phyloP scores from a whole-genome alignment of 1,140 invertebrate genomes.

The Pogonomyrmex barbatus region DNA sequence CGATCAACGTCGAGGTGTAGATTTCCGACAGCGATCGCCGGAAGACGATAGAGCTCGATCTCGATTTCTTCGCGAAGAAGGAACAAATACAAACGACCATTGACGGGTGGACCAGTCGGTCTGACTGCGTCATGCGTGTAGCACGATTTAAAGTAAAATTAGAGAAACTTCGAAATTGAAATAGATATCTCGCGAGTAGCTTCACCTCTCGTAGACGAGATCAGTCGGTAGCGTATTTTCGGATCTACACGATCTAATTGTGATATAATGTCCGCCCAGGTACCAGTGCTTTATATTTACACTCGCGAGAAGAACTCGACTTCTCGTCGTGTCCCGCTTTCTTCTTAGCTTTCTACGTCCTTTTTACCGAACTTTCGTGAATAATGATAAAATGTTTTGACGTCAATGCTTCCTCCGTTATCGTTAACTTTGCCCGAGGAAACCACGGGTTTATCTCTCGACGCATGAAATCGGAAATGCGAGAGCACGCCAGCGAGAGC shows the following conservation, averaged over 20 bases:
- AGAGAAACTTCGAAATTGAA: neutral
- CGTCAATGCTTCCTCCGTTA: constrained; percentile 22
- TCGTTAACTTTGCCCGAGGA: neutral
- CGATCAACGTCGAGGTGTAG: neutral
- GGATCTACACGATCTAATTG: constrained; percentile 15
- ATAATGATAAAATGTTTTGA: constrained; percentile 1
- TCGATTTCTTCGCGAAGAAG: neutral
- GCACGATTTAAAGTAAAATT: no score
- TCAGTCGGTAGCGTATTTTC: constrained; percentile 30
- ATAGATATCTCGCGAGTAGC: neutral
- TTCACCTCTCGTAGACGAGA: neutral
- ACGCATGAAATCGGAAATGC: neutral
- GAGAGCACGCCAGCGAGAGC: neutral
- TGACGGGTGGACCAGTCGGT: neutral
- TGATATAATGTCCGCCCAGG: neutral
- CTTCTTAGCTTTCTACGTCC: constrained; percentile 28
- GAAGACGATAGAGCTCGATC: neutral
- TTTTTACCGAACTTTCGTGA: constrained; percentile 19
- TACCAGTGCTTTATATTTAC: constrained; percentile 16
- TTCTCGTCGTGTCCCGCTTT: constrained; percentile 14
- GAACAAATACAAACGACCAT: neutral
- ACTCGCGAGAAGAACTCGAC: neutral
- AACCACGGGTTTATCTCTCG: neutral
- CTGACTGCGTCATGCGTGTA: neutral
- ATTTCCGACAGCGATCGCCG: neutral